Percentiles rank a stretch among this genome's conserved stretches.
phyloP scores from a whole-genome alignment of 64 coral and sea anemone species.

The Montipora cactus region DNA sequence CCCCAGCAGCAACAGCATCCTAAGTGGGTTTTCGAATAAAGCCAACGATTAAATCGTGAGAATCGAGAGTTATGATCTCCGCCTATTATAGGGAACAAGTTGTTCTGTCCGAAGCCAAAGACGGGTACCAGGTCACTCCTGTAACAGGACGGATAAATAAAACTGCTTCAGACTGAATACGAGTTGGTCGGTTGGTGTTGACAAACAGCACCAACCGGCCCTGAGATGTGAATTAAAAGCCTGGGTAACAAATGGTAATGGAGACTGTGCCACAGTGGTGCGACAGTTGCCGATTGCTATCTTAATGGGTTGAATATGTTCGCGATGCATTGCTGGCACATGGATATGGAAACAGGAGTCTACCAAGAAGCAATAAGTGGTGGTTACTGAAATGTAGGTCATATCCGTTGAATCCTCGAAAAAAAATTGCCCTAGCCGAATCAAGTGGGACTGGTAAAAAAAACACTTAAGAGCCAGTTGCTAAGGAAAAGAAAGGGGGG shows the following conservation, averaged over 20 bases:
- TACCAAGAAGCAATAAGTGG: neutral
- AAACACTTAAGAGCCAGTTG: neutral
- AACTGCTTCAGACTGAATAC: too few relatives aligned
- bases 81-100: slow-evolving; percentile 12
- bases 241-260: neutral
- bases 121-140: slow-evolving; percentile 62
- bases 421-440: too few relatives aligned
- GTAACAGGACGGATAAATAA: neutral
- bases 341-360: neutral
- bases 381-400: too few relatives aligned
- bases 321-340: neutral
- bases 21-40: slow-evolving; percentile 1
- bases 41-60: slow-evolving; percentile 38
- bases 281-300: neutral
- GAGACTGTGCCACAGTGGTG: too few relatives aligned
- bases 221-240: neutral
- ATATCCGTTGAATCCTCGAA: too few relatives aligned
- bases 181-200: too few relatives aligned
- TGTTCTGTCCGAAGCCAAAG: slow-evolving; percentile 75
- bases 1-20: slow-evolving; percentile 31
- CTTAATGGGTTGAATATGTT: too few relatives aligned
- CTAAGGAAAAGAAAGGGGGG: too few relatives aligned
- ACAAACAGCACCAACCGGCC: too few relatives aligned
- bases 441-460: neutral
- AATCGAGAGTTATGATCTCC: slow-evolving; percentile 16